Evolutionary conservation across 2,797 vertebrate species (phyloP), one percentile per base, ranked within the genome.

Genomic region (Protosalanx chinensis): DNA sequence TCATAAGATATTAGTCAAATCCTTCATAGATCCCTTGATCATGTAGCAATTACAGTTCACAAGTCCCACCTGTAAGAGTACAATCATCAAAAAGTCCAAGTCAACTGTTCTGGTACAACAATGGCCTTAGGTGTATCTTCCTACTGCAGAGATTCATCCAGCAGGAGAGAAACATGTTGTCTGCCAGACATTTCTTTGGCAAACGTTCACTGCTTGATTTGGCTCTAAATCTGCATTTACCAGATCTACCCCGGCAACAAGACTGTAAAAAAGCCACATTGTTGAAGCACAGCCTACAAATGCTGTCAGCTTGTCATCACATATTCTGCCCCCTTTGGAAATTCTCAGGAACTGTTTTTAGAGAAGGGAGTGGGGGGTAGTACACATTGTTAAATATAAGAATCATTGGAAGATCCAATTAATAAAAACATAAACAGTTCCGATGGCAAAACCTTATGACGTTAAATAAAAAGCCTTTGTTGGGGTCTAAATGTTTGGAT

Each of bases 151-250:
- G 86, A 87, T 81, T 82, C 85, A 85, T 91, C 88, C 82, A 87
- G 84, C 82, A 83, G 87, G 88, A 87, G 87, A 87, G 86, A 81
- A 70, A 62, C 63, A 65, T 65, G 74, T 78, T 81, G 79, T 72
- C 72, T 90, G 89, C 89, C 91, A 92, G 91, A 91, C 87, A 85
- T 87, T 89, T 91, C 83, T 87, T 90, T 93, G 91, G 91, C 91
- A 92, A 81, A 82, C 76, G 79, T 82, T 82, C 80, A 57, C 86
- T 80, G 72, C 87, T 86, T 85, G 81, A 79, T 85, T 91, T 91
- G 89, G 87, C 90, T 85, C 77, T 66, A 73, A 63, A 76, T 82
- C 82, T 73, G 74, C 81, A 80, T 30, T 62, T 65, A 80, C 68
- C 70, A 78, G n/a, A n/a, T n/a, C n/a, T 2, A 71, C 73, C 58